Base-by-base conservation (phyloP, 2,797 vertebrate genomes). In the Pelobates cultripes region DNA sequence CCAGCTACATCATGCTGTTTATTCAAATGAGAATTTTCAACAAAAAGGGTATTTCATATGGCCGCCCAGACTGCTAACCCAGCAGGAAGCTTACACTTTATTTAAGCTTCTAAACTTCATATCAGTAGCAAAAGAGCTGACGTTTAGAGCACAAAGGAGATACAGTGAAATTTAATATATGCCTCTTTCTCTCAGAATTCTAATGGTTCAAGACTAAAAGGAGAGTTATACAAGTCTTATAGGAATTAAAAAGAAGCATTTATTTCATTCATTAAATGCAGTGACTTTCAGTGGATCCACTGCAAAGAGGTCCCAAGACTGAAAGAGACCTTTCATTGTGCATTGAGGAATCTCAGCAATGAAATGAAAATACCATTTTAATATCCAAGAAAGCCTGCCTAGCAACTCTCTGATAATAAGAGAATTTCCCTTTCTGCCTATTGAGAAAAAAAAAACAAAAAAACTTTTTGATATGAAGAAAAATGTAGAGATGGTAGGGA, bases 271-370 rank as follows among this genome's bases (percentile, higher is more conserved):
- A 92, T 88, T 89, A 90, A 89, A 89, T 78, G 85, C 89, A 86
- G 89, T 91, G 90, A 91, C 92, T 93, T 90, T 89, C 87, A 89
- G 73, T 83, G 84, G 89, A 81, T 84, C 86, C 47, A 75, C 78
- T 69, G 85, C 86, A 84, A 85, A 84, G 86, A 82, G 87, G 87
- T 85, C 84, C 86, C 66, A 64, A 87, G 88, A 90, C 88, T 93
- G 90, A 94, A 93, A 93, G 87, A 86, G 85, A 87, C 84, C 92
- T 91, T 94, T 94, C 88, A 93, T 90, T 89, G 86, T 88, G 86
- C 89, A 90, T 88, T 88, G 92, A 93, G 90, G 91, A 91, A 91
- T 90, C 86, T n/a, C 86, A 85, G 86, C 88, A 85, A 88, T 86
- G 88, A 84, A 83, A 41, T 86, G 70, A 67, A 87, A 87, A 15